phyloP scores from a whole-genome alignment of 35 echinoderm and acorn worm species.

The Heliocidaris tuberculata region DNA sequence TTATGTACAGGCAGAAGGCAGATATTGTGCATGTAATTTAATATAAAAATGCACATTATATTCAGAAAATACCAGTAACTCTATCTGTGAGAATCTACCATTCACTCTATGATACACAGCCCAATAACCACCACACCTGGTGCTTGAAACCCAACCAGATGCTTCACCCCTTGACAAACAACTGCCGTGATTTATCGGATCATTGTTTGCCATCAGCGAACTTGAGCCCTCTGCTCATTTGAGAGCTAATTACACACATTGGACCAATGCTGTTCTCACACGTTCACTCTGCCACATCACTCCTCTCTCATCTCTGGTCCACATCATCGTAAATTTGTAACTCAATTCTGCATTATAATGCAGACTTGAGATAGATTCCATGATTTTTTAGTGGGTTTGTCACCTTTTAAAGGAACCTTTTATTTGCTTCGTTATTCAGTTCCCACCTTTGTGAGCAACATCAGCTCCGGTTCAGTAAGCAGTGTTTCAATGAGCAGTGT shows the following conservation, averaged over 20 bases:
- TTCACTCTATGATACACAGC: neutral
- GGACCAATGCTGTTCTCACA: neutral
- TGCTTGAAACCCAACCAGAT: neutral
- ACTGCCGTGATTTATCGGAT: neutral
- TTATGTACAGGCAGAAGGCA: no score
- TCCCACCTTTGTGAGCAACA: neutral
- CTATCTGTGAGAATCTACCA: neutral
- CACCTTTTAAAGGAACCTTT: neutral
- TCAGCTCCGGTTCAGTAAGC: neutral
- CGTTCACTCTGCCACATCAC: neutral
- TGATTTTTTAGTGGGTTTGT: neutral
- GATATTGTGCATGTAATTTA: no score
- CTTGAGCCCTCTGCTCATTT: neutral
- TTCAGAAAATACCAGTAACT: neutral
- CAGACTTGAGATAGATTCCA: neutral
- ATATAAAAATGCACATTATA: neutral
- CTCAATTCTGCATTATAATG: neutral
- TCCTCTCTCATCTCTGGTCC: neutral
- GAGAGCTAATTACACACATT: conserved; percentile 39
- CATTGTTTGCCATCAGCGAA: neutral
- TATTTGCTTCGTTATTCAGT: neutral
- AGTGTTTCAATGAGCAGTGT: neutral
- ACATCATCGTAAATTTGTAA: neutral
- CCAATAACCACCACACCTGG: neutral
- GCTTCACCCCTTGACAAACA: neutral